Base-by-base conservation (phyloP, 2,113 vertebrate genomes). In the Genyomyrus donnyi region DNA sequence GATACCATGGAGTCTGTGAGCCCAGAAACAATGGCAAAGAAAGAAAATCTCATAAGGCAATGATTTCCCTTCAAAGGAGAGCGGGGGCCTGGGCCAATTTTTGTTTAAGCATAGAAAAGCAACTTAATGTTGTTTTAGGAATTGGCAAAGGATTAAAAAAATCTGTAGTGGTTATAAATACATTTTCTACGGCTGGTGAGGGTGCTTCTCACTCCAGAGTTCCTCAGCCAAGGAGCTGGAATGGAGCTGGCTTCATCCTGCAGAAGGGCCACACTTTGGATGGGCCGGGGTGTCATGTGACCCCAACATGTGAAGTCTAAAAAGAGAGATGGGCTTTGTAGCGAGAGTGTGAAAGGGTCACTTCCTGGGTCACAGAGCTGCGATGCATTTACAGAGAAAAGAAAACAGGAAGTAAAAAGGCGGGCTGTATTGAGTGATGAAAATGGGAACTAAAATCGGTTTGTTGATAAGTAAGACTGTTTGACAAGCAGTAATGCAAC, bases 121-220 rank as follows among this genome's bases (percentile, higher is more conserved):
- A 87, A 53, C 85, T 87, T 52, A 35, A 48, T 87, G 49, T 87
- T 52, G 85, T 53, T 35, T 53, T 53, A 85, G 83, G 45, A 53
- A n/a, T 87, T 87, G 85, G 85, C 85, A 52, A 31, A 53, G n/a
- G 15, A 53, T 53, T 52, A 87, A 52, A 87, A 87, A 52, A 49
- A 86, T 49, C 85, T 87, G 85, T 87, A 52, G 46, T 46, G 24
- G 85, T 24, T 53, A 87, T 53, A 53, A 87, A 87, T 35, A 53
- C 50, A 87, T 53, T 87, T 53, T 53, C 85, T 87, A 48, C 50
- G 85, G 48, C 85, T 35, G 85, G 85, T 87, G 27, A 87, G 48
- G 85, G 50, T 87, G 85, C 49, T 87, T 87, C n/a, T 87, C 50
- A 52, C 83, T 45, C 83, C 83, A 85, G 17, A 85, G 83, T 48